phyloP scores from a whole-genome alignment of 2,888 invertebrate genomes.

The Drosophila infuscata region DNA sequence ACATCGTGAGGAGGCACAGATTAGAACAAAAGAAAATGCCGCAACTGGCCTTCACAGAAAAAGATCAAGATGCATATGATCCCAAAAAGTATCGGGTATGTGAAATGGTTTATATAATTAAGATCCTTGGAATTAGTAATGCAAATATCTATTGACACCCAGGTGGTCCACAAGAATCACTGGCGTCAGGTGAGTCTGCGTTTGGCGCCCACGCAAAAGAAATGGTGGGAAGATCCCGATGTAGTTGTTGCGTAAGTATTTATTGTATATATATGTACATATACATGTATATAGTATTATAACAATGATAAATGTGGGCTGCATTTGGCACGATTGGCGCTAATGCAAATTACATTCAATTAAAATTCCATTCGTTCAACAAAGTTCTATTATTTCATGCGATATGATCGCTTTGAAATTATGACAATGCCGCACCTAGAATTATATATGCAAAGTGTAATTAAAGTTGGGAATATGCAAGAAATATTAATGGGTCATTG shows the following conservation, averaged over 20 bases:
- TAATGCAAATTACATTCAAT: conserved; percentile 54
- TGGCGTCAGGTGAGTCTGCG: conserved; percentile 79
- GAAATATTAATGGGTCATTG: conserved; percentile 17
- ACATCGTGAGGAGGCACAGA: conserved; percentile 6
- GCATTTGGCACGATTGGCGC: conserved; percentile 45
- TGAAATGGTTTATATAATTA: neutral
- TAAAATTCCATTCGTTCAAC: conserved; percentile 48
- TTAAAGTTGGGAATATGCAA: neutral
- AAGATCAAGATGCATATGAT: conserved; percentile 58
- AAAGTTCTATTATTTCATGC: conserved; percentile 41
- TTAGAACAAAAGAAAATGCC: conserved; percentile 62
- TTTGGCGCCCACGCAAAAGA: conserved; percentile 73
- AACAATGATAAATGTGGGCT: conserved; percentile 3
- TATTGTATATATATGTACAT: conserved; percentile 9
- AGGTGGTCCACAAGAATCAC: conserved; percentile 75
- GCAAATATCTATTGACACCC: neutral
- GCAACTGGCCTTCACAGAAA: conserved; percentile 75
- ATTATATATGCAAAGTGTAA: neutral
- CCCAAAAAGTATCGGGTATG: conserved; percentile 69
- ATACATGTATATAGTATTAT: neutral
- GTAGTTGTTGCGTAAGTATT: conserved; percentile 84
- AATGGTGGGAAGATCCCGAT: conserved; percentile 85
- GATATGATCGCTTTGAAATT: conserved; percentile 37
- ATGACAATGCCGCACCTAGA: conserved; percentile 47
- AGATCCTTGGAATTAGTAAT: neutral